Percentiles rank a stretch among this genome's conserved stretches.
phyloP scores from a whole-genome alignment of 2,113 vertebrate species.

The Scytalopus superciliaris region DNA sequence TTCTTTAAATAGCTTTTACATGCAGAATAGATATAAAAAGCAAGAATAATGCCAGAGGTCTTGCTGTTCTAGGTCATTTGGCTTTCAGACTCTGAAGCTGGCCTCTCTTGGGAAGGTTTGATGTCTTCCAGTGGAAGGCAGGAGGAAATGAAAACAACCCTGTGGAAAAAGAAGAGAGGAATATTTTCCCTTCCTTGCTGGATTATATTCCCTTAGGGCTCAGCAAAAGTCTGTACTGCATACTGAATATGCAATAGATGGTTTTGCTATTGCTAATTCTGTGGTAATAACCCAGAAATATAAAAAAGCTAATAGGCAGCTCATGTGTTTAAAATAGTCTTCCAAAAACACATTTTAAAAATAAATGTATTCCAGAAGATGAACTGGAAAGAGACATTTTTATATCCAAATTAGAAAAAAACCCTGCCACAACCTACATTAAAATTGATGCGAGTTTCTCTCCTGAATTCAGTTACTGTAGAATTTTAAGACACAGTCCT shows the following conservation, averaged over 20 bases:
- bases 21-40: not conserved
- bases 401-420: not conserved
- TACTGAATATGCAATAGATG: not conserved
- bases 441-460: not conserved
- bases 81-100: slow-evolving; percentile 4
- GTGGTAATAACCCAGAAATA: slow-evolving; percentile 30
- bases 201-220: slow-evolving; percentile 21
- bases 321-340: slow-evolving; percentile 17
- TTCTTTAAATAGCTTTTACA: not conserved
- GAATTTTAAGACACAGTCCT: not conserved
- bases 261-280: slow-evolving; percentile 47
- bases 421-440: not conserved
- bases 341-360: slow-evolving; percentile 4
- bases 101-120: slow-evolving; percentile 22
- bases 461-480: not conserved
- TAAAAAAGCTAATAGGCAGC: not conserved
- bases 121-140: slow-evolving; percentile 38
- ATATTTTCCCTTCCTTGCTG: slow-evolving; percentile 33
- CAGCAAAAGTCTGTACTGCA: not conserved
- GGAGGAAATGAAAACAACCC: slow-evolving; percentile 42
- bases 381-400: not conserved
- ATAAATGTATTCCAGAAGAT: slow-evolving; percentile 34
- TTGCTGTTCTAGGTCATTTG: not conserved
- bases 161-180: slow-evolving; percentile 50
- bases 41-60: not conserved